Evolutionary conservation across 1,140 invertebrate species (phyloP), one percentile per base, ranked within the genome.

Genomic region (Nephotettix cincticeps): DNA sequence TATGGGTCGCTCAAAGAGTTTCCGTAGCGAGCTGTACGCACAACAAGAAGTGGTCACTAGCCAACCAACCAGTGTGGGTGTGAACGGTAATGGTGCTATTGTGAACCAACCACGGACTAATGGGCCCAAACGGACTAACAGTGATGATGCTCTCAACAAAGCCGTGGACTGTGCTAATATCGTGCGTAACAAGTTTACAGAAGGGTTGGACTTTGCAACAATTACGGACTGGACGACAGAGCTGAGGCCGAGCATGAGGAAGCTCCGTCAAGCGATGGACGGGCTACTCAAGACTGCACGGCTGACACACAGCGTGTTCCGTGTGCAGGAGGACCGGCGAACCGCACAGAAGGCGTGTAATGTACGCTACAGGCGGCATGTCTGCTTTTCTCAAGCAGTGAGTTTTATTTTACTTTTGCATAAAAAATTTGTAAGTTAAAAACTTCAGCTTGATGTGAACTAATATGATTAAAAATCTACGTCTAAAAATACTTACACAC

Each of bases 381-480:
- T 96, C 28, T 94, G 94, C 78, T 96, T 97, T 79, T 93, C 94
- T 25, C 95, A 98, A 83, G 93, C 95, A 65, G 93, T 96, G 82
- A 89, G 86, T 85, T 64, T 29, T 51, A n/a, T 54, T 54, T n/a
- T n/a, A n/a, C n/a, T n/a, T n/a, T n/a, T n/a, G n/a, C n/a, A n/a
- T n/a, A n/a, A n/a, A n/a, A n/a, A n/a, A n/a, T n/a, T n/a, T n/a
- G n/a, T n/a, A n/a, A n/a, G n/a, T n/a, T n/a, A n/a, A n/a, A n/a
- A n/a, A n/a, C n/a, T n/a, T n/a, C n/a, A n/a, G n/a, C n/a, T n/a
- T n/a, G n/a, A n/a, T n/a, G n/a, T n/a, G n/a, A n/a, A n/a, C n/a
- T n/a, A n/a, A n/a, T n/a, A n/a, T n/a, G n/a, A n/a, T n/a, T n/a
- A n/a, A n/a, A n/a, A n/a, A n/a, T n/a, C n/a, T n/a, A n/a, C n/a